Evolutionary conservation across 2,888 invertebrate species (phyloP).

Genomic region (Pardosa pseudoannulata): DNA sequence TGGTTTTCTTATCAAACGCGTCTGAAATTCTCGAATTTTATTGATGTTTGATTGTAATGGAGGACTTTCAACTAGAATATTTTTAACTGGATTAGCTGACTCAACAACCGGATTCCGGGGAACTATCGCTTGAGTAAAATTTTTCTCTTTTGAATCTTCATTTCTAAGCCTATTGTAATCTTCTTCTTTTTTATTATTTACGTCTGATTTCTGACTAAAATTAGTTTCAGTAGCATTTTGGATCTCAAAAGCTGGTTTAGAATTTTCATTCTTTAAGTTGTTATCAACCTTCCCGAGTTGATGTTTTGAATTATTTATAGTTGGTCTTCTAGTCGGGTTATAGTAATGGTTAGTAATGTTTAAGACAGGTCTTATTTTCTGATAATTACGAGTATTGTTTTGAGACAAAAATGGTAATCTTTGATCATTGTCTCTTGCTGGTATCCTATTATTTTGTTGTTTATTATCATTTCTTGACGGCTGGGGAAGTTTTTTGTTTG

Average conservation of each 20-base stretch:
- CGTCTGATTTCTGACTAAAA: background rate
- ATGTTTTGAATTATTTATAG: background rate
- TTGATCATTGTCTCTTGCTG: background rate
- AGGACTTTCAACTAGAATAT: slow-evolving; percentile 43
- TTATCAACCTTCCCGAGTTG: background rate
- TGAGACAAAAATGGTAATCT: background rate
- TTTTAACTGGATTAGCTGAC: background rate
- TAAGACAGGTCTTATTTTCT: background rate
- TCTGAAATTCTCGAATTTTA: slow-evolving; percentile 22
- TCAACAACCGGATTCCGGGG: background rate
- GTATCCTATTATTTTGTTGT: background rate
- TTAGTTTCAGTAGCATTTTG: background rate
- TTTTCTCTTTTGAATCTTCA: slow-evolving; percentile 4
- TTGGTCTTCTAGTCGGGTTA: background rate
- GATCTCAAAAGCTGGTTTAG: too few species aligned
- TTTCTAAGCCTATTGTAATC: background rate
- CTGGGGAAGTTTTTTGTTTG: background rate
- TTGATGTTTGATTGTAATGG: slow-evolving; percentile 17
- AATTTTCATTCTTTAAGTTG: background rate
- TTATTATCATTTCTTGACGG: background rate
- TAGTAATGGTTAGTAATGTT: background rate
- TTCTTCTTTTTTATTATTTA: background rate
- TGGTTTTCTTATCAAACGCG: slow-evolving; percentile 34
- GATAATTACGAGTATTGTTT: background rate
- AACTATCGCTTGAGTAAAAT: background rate